Evolutionary conservation across 2,888 invertebrate species (phyloP), one percentile per base, ranked within the genome.

Genomic region (Anthrax anthrax): DNA sequence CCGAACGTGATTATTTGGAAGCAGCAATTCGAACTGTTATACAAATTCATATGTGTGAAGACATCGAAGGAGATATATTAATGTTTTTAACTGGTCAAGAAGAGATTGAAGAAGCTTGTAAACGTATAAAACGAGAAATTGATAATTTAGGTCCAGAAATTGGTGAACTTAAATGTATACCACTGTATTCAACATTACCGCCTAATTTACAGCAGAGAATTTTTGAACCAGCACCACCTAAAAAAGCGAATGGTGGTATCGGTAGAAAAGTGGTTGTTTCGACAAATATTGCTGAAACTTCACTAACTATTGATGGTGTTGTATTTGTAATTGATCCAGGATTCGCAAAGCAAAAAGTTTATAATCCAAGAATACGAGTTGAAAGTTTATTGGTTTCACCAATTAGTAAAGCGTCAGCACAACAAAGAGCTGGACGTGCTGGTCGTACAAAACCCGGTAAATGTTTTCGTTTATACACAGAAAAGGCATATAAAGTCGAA

Each of bases 301-400:
- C 97, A 0, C 70, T 99, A 19, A 99, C 98, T 6, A 98, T 98
- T 58, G 98, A 98, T 60, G 98, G 98, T 42, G 96, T 98, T 2
- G 98, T 99, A 13, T 99, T 96, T 64, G 98, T 99, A 12, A 97
- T 99, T 60, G 98, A 98, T 70, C 97, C 98, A 0, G 98, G 98
- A 12, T 99, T 99, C 70, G 94, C 97, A 0, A 99, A 98, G 62
- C 98, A 98, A 66, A 99, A 98, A 73, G 90, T 84, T 1, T 76
- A 76, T 55, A 75, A 75, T 67, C 75, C 76, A 3, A 65, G 74
- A 52, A 75, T 75, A 54, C 80, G 98, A 47, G 97, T 99, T 5
- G 98, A 99, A 70, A 97, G 96, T 4, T 73, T 99, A 14, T 71
- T 99, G 2, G 98, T 99, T 10, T 96, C 97, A 0, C 96, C 98